These are phyloP conservation scores for Sarcophilus harrisii DNA, from an alignment of 2,797 vertebrate genomes.

Conservation along the genomic window DNA sequence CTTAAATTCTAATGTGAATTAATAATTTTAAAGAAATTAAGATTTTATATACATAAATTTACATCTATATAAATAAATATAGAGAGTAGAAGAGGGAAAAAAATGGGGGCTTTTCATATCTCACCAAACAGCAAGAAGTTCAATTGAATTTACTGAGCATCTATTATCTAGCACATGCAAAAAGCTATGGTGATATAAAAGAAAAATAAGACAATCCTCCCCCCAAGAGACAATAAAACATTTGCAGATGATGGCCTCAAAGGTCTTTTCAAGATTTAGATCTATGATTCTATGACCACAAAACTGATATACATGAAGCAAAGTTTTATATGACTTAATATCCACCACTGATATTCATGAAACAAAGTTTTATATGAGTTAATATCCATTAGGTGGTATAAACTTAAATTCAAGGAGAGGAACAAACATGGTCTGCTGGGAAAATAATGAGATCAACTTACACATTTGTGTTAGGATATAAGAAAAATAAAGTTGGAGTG, in stretches of 20 bases:
- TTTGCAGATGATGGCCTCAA: not conserved
- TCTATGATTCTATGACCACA: not conserved
- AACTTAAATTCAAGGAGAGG: not conserved
- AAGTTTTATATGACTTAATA: not conserved
- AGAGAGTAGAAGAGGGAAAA: not conserved
- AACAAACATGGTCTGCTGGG: not conserved
- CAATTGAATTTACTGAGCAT: not conserved
- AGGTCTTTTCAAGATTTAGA: not conserved
- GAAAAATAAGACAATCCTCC: not conserved
- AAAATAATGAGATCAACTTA: not conserved
- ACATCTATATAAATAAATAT: too few relatives aligned
- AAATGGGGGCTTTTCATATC: not conserved
- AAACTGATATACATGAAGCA: not conserved
- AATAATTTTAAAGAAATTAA: not conserved
- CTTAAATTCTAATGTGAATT: not conserved
- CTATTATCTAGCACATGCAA: not conserved
- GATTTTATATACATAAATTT: not conserved
- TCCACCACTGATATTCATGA: not conserved
- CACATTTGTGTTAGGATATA: not conserved
- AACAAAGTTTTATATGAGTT: not conserved
- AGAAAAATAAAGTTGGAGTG: not conserved
- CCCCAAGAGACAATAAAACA: not conserved
- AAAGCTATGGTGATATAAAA: not conserved
- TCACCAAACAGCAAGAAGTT: not conserved
- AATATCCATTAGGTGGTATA: not conserved